These are phyloP conservation scores for Rosalia funebris DNA, from an alignment of 2,888 invertebrate genomes.

Conservation along the genomic window DNA sequence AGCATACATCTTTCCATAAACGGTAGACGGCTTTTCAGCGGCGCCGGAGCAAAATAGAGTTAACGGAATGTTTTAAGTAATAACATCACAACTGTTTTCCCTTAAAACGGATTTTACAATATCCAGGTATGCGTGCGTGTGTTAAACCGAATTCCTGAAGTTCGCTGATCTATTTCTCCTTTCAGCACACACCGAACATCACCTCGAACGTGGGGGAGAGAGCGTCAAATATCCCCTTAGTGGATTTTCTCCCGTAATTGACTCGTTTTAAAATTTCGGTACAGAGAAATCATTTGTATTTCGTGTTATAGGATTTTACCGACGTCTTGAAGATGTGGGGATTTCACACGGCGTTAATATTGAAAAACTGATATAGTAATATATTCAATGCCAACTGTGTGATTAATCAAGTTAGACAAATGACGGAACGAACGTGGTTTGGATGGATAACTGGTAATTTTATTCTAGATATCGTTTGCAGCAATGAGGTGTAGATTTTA, in stretches of 20 bases:
- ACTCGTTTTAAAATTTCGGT: no score
- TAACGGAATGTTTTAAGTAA: conserved; percentile 2
- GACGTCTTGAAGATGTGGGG: no score
- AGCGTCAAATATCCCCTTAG: conserved; percentile 13
- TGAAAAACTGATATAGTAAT: no score
- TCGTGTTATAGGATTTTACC: no score
- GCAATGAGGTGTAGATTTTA: no score
- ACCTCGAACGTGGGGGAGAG: conserved; percentile 13
- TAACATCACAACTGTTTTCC: conserved; percentile 2
- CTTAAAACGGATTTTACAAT: conserved; percentile 24
- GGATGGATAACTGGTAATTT: no score
- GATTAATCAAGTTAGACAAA: no score
- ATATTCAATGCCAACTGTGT: no score
- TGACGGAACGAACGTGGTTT: no score
- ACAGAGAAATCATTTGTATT: no score
- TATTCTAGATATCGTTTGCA: no score
- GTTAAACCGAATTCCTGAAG: conserved; percentile 32
- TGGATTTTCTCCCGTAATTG: neutral
- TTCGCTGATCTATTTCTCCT: conserved; percentile 34
- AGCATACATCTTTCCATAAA: neutral
- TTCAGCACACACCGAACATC: conserved; percentile 31
- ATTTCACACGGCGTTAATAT: no score
- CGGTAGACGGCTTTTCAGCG: neutral
- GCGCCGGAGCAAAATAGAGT: neutral
- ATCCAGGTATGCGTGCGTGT: conserved; percentile 36